Evolutionary conservation across 2,797 vertebrate species (phyloP).

Genomic region (Spheniscus humboldti): DNA sequence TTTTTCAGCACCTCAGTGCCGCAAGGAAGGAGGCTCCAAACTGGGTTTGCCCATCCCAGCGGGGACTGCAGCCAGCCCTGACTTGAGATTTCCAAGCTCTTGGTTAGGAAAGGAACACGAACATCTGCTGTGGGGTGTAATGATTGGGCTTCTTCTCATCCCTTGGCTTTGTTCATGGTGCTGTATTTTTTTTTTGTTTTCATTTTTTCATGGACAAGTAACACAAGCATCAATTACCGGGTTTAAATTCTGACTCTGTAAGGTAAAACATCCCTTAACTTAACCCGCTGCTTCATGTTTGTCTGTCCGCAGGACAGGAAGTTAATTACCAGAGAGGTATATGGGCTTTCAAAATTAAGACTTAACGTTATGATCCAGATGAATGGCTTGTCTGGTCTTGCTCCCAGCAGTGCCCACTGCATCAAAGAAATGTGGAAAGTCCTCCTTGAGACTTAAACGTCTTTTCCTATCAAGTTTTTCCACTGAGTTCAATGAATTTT

Average conservation of each 20-base stretch:
- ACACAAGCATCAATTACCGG: background rate
- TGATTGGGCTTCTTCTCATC: background rate
- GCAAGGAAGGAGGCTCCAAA: background rate
- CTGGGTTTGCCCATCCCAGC: background rate
- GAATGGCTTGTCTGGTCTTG: background rate
- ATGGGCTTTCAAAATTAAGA: background rate
- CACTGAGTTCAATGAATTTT: background rate
- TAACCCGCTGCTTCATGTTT: background rate
- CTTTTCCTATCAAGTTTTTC: background rate
- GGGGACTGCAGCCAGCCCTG: background rate
- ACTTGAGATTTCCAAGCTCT: background rate
- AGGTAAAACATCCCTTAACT: background rate
- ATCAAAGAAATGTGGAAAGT: background rate
- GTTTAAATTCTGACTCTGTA: no score
- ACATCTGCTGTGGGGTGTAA: background rate
- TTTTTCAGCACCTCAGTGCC: background rate
- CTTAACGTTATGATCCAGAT: accelerated
- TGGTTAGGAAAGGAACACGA: background rate
- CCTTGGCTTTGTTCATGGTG: background rate
- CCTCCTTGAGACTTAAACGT: background rate
- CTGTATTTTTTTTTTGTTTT: background rate
- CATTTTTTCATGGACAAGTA: background rate
- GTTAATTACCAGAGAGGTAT: no score
- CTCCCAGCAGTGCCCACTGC: background rate
- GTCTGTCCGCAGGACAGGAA: background rate